Evolutionary conservation across 2,888 invertebrate species (phyloP).

Genomic region (Zeuzera pyrina): DNA sequence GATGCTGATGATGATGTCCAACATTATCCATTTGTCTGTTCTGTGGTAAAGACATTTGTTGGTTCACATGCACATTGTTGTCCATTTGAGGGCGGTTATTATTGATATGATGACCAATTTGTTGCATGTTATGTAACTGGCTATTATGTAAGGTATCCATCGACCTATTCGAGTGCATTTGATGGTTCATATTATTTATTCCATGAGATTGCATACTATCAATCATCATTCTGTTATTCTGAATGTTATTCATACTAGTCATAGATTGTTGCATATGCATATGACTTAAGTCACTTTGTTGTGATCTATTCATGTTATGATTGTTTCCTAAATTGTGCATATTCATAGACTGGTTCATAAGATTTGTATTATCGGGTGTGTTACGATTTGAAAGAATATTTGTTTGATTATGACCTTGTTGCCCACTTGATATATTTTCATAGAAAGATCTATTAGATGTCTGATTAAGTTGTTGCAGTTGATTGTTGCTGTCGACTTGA

Average conservation of each 20-base stretch:
- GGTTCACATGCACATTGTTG: constrained; percentile 60
- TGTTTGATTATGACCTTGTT: constrained; percentile 45
- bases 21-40: constrained; percentile 57
- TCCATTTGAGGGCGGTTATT: constrained; percentile 52
- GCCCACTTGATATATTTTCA: constrained; percentile 45
- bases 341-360: constrained; percentile 56
- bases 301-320: constrained; percentile 47
- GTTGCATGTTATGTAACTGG: constrained; percentile 58
- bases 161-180: constrained; percentile 54
- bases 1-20: constrained; percentile 58
- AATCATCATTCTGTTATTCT: constrained; percentile 60
- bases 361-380: constrained; percentile 45
- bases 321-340: constrained; percentile 50
- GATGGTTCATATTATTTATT: constrained; percentile 51
- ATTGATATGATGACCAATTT: constrained; percentile 24
- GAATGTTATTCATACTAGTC: constrained; percentile 49
- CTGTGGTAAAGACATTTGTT: constrained; percentile 57
- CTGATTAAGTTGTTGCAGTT: constrained; percentile 49
- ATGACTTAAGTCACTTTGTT: constrained; percentile 56
- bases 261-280: constrained; percentile 61
- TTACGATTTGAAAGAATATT: constrained; percentile 50
- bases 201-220: constrained; percentile 58
- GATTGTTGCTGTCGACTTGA: constrained; percentile 45
- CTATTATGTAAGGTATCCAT: constrained; percentile 58
- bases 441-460: constrained; percentile 45